A percentile compares a stretch with the other conserved stretches of the same genome.
Evolutionary conservation across 2,797 vertebrate species (phyloP).

Genomic region (Squalus acanthias): DNA sequence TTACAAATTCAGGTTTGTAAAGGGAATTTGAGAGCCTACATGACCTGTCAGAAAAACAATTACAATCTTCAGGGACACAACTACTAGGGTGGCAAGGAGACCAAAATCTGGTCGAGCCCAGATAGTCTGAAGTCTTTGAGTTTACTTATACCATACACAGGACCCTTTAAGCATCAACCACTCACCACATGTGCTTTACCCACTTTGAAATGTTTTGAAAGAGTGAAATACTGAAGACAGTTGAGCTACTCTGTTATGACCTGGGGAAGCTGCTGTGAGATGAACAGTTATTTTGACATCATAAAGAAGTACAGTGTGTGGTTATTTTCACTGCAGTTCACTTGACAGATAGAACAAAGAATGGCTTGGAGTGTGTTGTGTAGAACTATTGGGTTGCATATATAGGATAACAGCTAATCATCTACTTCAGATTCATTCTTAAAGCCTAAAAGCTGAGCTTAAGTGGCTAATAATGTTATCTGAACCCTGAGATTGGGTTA

Average conservation of each 20-base stretch:
- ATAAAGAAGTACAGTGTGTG: not conserved
- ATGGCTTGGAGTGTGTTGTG: not conserved
- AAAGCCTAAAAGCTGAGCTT: not conserved
- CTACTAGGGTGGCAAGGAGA: not conserved
- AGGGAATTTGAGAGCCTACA: not conserved
- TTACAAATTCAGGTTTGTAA: not conserved
- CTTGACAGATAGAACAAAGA: not conserved
- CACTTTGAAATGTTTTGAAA: not conserved
- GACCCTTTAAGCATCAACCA: not conserved
- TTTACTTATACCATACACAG: not conserved
- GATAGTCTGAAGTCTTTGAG: too few relatives aligned
- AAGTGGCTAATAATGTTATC: not conserved
- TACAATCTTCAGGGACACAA: not conserved
- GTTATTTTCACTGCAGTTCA: not conserved
- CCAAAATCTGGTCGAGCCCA: too few relatives aligned
- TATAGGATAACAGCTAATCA: not conserved
- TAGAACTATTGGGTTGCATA: not conserved
- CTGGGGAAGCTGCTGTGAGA: not conserved
- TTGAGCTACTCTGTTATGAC: not conserved
- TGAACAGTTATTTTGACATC: not conserved
- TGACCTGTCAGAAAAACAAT: not conserved
- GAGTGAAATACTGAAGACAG: not conserved
- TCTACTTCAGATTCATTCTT: not conserved
- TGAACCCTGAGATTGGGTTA: not conserved
- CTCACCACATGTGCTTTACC: not conserved